Evolutionary conservation across 2,797 vertebrate genomes (phyloP).

Genomic region (Varecia variegata): DNA sequence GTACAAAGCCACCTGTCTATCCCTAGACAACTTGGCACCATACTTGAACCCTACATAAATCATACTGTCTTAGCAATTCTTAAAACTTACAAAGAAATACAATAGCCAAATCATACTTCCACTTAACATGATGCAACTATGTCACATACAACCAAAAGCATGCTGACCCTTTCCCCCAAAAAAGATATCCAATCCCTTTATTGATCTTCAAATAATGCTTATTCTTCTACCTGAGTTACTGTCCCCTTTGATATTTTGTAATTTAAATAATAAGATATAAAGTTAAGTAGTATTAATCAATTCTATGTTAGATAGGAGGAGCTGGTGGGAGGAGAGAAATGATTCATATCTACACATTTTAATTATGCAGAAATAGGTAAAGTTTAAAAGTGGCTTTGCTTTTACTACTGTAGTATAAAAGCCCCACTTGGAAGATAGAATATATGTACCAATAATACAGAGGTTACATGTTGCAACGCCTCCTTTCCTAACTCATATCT

Average conservation of each 20-base stretch:
- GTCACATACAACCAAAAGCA: not conserved
- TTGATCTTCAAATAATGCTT: not conserved
- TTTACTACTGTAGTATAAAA: not conserved
- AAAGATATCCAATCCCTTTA: not conserved
- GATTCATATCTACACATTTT: not conserved
- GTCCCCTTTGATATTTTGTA: not conserved
- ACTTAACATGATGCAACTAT: not conserved
- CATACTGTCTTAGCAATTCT: not conserved
- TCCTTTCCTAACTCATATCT: not conserved
- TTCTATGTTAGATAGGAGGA: not conserved
- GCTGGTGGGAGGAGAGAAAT: not conserved
- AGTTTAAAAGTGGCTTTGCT: not conserved
- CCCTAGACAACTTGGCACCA: not conserved
- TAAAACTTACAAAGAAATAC: not conserved
- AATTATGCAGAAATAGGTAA: not conserved
- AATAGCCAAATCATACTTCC: not conserved
- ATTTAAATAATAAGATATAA: not conserved
- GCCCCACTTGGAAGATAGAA: not conserved
- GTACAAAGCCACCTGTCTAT: not conserved
- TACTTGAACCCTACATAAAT: not conserved
- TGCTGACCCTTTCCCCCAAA: not conserved
- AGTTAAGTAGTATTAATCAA: not conserved
- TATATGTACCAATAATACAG: not conserved
- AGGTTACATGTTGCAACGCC: not conserved
- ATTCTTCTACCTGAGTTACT: not conserved